Conservation (phyloP, 1,140 invertebrate genomes). For the Acarapis woodi region DNA sequence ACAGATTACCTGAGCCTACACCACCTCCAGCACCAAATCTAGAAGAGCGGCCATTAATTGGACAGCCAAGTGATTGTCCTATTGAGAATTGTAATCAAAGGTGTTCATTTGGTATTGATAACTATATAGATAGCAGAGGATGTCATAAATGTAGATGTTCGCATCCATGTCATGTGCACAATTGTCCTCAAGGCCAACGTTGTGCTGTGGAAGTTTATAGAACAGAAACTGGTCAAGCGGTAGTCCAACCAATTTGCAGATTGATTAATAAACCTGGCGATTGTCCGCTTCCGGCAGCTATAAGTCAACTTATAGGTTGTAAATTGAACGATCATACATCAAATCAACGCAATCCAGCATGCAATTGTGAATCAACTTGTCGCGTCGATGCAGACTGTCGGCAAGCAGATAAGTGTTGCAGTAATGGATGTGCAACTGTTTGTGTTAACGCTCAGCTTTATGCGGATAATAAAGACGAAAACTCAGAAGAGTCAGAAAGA, state of each 20-base stretch:
- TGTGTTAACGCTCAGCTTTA: constrained; percentile 33
- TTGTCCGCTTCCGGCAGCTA: constrained; percentile 31
- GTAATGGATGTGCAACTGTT: constrained; percentile 35
- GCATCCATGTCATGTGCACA: constrained; percentile 32
- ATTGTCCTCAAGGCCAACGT: constrained; percentile 28
- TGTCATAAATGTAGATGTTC: constrained; percentile 44
- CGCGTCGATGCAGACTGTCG: constrained; percentile 48
- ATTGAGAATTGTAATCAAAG: constrained; percentile 15
- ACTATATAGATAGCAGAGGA: constrained; percentile 26
- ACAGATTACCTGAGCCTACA: not conserved
- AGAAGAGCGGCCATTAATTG: too few relatives aligned
- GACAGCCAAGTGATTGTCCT: constrained; percentile 6
- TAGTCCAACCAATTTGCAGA: constrained; percentile 12
- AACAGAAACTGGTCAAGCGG: constrained; percentile 15
- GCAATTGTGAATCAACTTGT: constrained; percentile 39
- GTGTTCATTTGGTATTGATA: constrained; percentile 44
- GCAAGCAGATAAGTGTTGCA: constrained; percentile 45
- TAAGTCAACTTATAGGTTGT: too few relatives aligned
- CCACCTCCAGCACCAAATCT: not conserved
- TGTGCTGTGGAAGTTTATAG: constrained; percentile 30
- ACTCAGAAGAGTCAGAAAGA: not conserved
- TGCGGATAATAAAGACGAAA: too few relatives aligned
- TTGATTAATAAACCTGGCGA: constrained; percentile 30
- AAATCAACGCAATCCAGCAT: constrained; percentile 29
- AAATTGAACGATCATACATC: not conserved